Percentiles rank a stretch among this genome's conserved stretches.
These are phyloP conservation scores for Aplysina aerophoba DNA, from an alignment of 37 sponge, comb jelly and placozoan species.

Conservation along the genomic window DNA sequence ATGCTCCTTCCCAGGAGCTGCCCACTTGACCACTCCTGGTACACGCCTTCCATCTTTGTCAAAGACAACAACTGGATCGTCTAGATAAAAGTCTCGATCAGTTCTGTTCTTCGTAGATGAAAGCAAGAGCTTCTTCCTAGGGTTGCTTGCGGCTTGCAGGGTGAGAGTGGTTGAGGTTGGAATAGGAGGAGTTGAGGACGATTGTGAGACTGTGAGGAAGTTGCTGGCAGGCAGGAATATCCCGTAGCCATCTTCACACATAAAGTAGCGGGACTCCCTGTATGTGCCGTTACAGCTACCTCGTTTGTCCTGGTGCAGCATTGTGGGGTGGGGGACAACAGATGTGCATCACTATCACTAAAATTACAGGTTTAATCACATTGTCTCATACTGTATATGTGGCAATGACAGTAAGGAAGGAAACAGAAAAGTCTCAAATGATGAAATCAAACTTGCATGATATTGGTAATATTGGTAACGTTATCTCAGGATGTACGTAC, in stretches of 20 bases:
- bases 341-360: too few relatives aligned
- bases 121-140: not conserved
- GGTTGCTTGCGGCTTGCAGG: not conserved
- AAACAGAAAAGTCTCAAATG: too few relatives aligned
- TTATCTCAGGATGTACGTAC: too few relatives aligned
- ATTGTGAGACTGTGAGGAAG: not conserved
- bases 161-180: not conserved
- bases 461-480: too few relatives aligned
- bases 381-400: not conserved
- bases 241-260: constrained; percentile 1
- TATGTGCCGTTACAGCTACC: constrained; percentile 16
- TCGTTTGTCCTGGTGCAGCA: not conserved
- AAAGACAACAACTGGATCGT: constrained; percentile 5
- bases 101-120: not conserved
- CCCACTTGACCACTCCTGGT: constrained; percentile 9
- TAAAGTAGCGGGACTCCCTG: not conserved
- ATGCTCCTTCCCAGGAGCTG: not conserved
- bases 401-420: not conserved
- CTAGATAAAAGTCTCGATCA: not conserved
- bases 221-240: not conserved
- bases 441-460: too few relatives aligned
- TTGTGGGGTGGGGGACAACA: too few relatives aligned
- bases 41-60: not conserved
- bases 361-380: not conserved
- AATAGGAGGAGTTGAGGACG: not conserved